These are phyloP conservation scores for Branchinecta lindahli DNA, from an alignment of 1,140 invertebrate species.

Conservation along the genomic window DNA sequence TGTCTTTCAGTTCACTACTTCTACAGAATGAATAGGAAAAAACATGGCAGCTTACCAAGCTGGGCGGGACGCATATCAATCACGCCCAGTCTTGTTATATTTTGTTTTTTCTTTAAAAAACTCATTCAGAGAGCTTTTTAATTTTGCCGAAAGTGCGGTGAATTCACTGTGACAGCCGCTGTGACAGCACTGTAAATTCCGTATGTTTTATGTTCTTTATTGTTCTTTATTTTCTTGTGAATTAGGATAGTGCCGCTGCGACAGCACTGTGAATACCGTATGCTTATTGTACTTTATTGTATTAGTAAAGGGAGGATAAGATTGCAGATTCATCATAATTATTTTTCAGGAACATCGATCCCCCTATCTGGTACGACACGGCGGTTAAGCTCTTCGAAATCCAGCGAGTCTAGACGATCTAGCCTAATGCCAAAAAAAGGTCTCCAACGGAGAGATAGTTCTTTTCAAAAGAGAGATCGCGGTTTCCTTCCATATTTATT, in stretches of 20 bases:
- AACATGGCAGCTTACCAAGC: too few relatives aligned
- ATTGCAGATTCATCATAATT: slow-evolving; percentile 20
- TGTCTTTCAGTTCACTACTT: too few relatives aligned
- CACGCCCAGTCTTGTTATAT: too few relatives aligned
- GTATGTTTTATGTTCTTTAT: slow-evolving; percentile 12
- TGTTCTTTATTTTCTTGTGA: slow-evolving; percentile 15
- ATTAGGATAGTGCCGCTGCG: too few relatives aligned
- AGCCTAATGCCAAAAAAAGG: too few relatives aligned
- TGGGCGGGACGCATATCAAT: too few relatives aligned
- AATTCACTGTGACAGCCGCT: neutral
- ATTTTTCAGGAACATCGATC: slow-evolving; percentile 77
- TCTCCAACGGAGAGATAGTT: too few relatives aligned
- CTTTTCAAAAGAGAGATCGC: too few relatives aligned
- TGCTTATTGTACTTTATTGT: neutral
- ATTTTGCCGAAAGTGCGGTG: neutral
- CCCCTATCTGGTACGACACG: slow-evolving; percentile 98
- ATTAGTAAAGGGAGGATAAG: too few relatives aligned
- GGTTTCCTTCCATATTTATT: too few relatives aligned
- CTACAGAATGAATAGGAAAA: too few relatives aligned
- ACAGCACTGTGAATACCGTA: neutral
- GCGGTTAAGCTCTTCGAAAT: slow-evolving; percentile 98
- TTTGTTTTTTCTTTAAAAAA: too few relatives aligned
- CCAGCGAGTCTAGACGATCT: slow-evolving; percentile 52
- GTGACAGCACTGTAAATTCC: neutral
- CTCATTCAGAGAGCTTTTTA: neutral